phyloP scores from a whole-genome alignment of 1,140 invertebrate genomes.

The Lepidurus apus region DNA sequence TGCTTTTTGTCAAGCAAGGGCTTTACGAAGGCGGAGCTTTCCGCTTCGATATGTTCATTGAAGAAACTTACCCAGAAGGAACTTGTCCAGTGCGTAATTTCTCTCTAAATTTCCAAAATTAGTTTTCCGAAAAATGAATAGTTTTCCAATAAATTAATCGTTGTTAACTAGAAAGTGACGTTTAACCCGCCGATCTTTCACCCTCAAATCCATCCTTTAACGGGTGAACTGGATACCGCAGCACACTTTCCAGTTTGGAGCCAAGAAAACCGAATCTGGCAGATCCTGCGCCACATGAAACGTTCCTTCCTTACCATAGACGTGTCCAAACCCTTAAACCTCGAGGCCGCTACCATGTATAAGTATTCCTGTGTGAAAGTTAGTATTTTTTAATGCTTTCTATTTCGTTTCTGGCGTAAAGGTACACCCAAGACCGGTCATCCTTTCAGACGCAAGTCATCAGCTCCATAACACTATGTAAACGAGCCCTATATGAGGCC shows the following conservation, averaged over 20 bases:
- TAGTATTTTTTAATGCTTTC: too few relatives aligned
- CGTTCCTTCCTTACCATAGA: constrained; percentile 74
- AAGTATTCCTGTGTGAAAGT: constrained; percentile 44
- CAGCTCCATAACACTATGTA: neutral
- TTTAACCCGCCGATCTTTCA: constrained; percentile 84
- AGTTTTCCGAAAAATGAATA: constrained; percentile 12
- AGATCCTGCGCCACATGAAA: constrained; percentile 77
- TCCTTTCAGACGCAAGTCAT: constrained; percentile 16
- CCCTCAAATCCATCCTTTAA: constrained; percentile 71
- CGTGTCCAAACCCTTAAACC: constrained; percentile 61
- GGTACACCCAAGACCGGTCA: constrained; percentile 22
- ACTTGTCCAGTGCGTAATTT: constrained; percentile 66
- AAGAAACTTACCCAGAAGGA: constrained; percentile 80
- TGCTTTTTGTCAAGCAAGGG: constrained; percentile 82
- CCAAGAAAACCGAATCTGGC: constrained; percentile 77
- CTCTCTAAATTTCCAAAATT: neutral
- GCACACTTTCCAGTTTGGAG: constrained; percentile 80
- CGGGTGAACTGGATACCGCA: constrained; percentile 65
- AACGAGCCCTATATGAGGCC: constrained; percentile 21
- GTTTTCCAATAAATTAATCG: constrained; percentile 35
- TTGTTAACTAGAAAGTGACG: constrained; percentile 59
- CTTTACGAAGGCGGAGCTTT: constrained; percentile 82
- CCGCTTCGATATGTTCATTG: constrained; percentile 76
- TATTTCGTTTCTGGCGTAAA: neutral
- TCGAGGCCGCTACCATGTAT: constrained; percentile 70